Base-by-base conservation (phyloP, 1,140 invertebrate genomes). In the Cyrtorhinus lividipennis region DNA sequence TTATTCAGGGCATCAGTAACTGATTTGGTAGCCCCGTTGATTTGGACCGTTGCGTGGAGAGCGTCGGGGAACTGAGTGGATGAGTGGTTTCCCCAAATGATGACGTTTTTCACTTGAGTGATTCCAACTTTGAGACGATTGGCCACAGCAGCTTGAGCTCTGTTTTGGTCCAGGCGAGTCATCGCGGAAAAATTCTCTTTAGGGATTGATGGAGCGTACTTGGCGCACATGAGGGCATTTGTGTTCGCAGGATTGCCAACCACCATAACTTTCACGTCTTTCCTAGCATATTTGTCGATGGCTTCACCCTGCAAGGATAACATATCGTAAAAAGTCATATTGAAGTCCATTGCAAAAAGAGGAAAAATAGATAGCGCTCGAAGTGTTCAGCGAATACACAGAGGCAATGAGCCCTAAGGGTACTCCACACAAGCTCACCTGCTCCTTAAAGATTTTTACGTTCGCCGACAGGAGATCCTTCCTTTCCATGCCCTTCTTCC, bases 201-300 rank as follows among this genome's bases (percentile, higher is more conserved):
- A 15, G 96, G 95, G 74, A 99, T 98, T 2, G 90, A 92, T 27
- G 93, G 94, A n/a, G 94, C 94, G 75, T 95, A 98, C 71, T 93
- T 90, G 1, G 92, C 89, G 71, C 92, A 95, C 67, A 99, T 93
- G 10, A 95, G 77, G 18, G 95, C 95, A 80, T 99, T 99, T 0
- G 97, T 99, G 72, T 99, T 99, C 0, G 97, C 97, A 56, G 97
- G 97, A 76, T 99, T 99, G 38, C 97, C 97, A 70, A 99, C 96
- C 48, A 99, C 95, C 18, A 99, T 76, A 20, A 95, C 88, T 77
- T 97, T 98, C 18, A 97, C 91, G 72, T 87, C 86, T 71, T 98
- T 98, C 67, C 90, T 92, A 1, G 96, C 92, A 74, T 84, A 83
- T 74, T 94, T 85, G 66, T 98, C 88, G 0, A 99, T 73, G 13